Conservation (phyloP, 2,797 vertebrate species). For the Threskiornis aethiopicus region DNA sequence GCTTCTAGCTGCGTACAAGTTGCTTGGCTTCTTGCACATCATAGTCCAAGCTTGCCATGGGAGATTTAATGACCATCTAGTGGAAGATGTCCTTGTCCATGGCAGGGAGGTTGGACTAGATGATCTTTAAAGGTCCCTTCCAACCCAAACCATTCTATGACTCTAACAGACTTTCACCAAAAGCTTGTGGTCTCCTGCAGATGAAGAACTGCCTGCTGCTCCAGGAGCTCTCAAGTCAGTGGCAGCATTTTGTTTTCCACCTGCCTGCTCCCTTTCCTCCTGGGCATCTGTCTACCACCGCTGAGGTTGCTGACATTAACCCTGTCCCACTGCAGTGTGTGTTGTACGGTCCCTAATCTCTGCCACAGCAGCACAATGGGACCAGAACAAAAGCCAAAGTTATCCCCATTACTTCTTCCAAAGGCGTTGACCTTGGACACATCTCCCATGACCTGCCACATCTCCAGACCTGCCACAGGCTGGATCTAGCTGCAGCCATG, state of each 20-base stretch:
- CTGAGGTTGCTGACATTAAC: not conserved
- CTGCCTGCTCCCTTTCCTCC: not conserved
- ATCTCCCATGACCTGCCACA: fast-evolving
- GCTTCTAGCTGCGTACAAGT: not conserved
- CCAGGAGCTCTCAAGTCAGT: not conserved
- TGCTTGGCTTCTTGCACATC: not conserved
- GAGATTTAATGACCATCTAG: not conserved
- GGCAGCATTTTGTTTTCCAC: not conserved
- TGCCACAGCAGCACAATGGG: not conserved
- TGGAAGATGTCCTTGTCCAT: not conserved
- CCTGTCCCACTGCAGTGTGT: not conserved
- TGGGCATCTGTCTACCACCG: not conserved
- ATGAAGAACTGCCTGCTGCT: not conserved
- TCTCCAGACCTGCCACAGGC: not conserved
- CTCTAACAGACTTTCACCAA: not conserved
- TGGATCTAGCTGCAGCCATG: not conserved
- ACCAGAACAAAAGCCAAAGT: not conserved
- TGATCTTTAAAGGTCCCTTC: not conserved
- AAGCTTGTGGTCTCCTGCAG: not conserved
- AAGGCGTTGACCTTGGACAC: not conserved
- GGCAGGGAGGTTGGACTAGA: not conserved
- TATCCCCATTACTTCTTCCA: not conserved
- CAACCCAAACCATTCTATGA: not conserved
- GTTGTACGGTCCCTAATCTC: not conserved
- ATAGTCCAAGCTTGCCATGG: not conserved